Evolutionary conservation across 2,888 invertebrate species (phyloP).

Genomic region (Drosophila cracens): DNA sequence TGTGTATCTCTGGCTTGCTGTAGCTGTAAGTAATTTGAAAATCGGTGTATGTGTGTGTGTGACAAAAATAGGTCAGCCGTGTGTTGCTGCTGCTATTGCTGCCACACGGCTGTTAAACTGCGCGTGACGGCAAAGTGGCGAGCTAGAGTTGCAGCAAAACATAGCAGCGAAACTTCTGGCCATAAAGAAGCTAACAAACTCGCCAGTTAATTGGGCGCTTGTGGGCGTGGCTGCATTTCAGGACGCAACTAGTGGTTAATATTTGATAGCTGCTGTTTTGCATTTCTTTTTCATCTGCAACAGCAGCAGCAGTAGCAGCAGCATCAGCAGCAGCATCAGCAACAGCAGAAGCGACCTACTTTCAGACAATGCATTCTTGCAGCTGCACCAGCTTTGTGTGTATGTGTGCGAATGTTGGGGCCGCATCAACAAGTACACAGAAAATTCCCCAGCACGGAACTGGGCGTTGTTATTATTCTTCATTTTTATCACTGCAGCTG

Average conservation of each 20-base stretch:
- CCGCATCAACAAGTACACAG: slow-evolving; percentile 75
- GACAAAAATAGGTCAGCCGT: slow-evolving; percentile 72
- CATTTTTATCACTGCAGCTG: slow-evolving; percentile 38
- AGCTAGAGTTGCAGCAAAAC: slow-evolving; percentile 64
- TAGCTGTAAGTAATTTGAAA: slow-evolving; percentile 74
- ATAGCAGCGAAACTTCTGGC: slow-evolving; percentile 36
- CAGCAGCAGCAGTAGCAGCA: slow-evolving; percentile 23
- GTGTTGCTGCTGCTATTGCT: slow-evolving; percentile 31
- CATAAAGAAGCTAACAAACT: slow-evolving; percentile 66
- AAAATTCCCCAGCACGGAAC: slow-evolving; percentile 42
- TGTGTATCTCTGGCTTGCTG: slow-evolving; percentile 41
- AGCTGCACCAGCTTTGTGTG: slow-evolving; percentile 46
- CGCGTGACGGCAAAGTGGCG: slow-evolving; percentile 76
- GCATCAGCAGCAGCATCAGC: slow-evolving; percentile 18
- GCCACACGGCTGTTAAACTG: slow-evolving; percentile 65
- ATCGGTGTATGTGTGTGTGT: slow-evolving; percentile 36
- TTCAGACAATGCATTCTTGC: slow-evolving; percentile 74
- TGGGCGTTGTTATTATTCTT: slow-evolving; percentile 42
- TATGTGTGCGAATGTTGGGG: slow-evolving; percentile 30
- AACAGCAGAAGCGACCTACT: slow-evolving; percentile 60
- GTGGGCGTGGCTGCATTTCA: slow-evolving; percentile 64
- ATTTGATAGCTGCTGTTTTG: slow-evolving; percentile 70
- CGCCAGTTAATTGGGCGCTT: slow-evolving; percentile 63
- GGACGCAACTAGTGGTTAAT: slow-evolving; percentile 77
- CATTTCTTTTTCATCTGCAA: slow-evolving; percentile 39